A percentile compares a stretch with the other conserved stretches of the same genome.
Conservation (phyloP, 2,113 vertebrate species). For the human region DNA sequence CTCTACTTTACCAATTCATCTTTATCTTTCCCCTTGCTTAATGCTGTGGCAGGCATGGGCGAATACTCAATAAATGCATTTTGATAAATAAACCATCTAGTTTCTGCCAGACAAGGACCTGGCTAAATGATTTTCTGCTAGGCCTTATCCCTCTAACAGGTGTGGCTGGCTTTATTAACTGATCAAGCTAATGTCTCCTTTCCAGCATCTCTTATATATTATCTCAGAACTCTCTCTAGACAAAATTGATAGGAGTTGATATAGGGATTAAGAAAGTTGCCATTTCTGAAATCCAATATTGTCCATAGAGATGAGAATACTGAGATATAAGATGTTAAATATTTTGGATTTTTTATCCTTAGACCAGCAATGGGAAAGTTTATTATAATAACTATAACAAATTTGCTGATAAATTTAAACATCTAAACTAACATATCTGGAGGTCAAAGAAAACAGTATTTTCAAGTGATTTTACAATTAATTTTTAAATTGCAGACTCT, state of each 20-base stretch:
- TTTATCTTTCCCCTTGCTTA: background rate
- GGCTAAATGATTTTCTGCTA: background rate
- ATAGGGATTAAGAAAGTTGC: background rate
- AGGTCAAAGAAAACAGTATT: background rate
- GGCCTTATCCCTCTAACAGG: background rate
- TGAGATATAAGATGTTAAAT: background rate
- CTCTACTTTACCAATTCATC: background rate
- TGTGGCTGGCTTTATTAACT: background rate
- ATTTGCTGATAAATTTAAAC: background rate
- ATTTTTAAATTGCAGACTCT: background rate
- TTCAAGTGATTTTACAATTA: background rate
- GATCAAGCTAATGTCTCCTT: background rate
- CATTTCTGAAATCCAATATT: background rate
- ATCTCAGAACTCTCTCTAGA: background rate
- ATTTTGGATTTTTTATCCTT: conserved; percentile 30
- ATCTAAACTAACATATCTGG: background rate
- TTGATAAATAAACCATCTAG: background rate
- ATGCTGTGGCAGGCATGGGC: background rate
- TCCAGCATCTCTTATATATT: background rate
- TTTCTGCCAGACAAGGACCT: background rate
- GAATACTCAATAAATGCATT: background rate
- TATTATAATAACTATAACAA: background rate
- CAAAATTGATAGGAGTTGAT: background rate
- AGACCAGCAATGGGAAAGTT: background rate
- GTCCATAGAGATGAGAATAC: background rate